A percentile compares a stretch with the other conserved stretches of the same genome.
phyloP scores from a whole-genome alignment of 2,113 vertebrate species.

The Peromyscus polionotus region DNA sequence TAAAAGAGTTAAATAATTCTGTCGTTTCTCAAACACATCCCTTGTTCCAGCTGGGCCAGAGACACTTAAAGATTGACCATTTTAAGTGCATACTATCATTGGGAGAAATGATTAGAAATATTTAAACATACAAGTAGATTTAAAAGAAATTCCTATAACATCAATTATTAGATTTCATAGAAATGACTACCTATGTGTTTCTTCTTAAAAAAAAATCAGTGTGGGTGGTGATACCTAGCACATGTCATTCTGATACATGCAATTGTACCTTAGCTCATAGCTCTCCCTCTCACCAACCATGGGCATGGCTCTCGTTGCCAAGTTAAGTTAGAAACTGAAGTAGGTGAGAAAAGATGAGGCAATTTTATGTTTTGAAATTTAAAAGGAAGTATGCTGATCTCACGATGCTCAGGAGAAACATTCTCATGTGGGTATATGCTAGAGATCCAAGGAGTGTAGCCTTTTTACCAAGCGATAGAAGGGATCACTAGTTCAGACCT shows the following conservation, averaged over 20 bases:
- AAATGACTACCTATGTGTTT: background rate
- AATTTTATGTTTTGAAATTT: conserved; percentile 8
- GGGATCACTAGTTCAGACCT: background rate
- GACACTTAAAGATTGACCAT: background rate
- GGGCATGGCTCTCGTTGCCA: background rate
- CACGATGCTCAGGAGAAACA: background rate
- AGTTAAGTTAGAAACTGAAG: background rate
- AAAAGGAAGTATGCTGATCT: conserved; percentile 21
- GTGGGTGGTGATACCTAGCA: background rate
- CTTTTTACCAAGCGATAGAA: background rate
- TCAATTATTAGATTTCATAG: background rate
- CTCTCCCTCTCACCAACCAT: background rate
- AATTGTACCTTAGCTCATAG: background rate
- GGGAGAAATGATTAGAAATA: background rate
- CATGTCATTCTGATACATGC: background rate
- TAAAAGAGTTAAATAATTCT: background rate
- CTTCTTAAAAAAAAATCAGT: background rate
- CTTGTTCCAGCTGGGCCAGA: background rate
- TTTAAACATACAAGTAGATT: background rate
- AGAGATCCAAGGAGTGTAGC: background rate
- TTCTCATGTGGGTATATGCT: background rate
- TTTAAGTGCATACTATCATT: background rate
- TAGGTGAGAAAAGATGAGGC: background rate
- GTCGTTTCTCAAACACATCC: background rate
- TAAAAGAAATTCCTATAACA: background rate